phyloP scores from a whole-genome alignment of 92 coral and sea anemone genomes.

The Nematostella vectensis region DNA sequence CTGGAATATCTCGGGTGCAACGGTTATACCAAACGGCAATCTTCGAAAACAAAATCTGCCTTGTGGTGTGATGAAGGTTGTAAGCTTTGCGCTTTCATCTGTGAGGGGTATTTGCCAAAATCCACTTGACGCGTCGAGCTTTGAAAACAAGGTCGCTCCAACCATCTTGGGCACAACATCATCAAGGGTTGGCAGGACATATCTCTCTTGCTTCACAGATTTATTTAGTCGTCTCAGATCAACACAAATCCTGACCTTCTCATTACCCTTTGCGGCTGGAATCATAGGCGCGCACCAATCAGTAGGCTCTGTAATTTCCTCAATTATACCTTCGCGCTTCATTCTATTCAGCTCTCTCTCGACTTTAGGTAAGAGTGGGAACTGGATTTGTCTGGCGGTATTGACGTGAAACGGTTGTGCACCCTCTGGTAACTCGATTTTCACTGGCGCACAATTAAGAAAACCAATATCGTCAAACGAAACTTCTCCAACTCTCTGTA shows the following conservation, averaged over 20 bases:
- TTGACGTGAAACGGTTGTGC: constrained; percentile 16
- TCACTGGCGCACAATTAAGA: constrained; percentile 9
- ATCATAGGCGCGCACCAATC: constrained; percentile 39
- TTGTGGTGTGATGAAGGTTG: too few species aligned
- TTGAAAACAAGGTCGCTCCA: constrained; percentile 18
- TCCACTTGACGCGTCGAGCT: constrained; percentile 21
- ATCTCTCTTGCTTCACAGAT: constrained; percentile 20
- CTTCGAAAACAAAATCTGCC: constrained; percentile 15
- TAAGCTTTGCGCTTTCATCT: too few species aligned
- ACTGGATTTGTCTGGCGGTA: constrained; percentile 3
- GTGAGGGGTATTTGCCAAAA: too few species aligned
- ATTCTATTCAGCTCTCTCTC: constrained; percentile 24
- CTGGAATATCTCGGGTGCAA: constrained; percentile 9
- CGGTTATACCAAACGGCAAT: constrained; percentile 5
- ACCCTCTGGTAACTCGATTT: constrained; percentile 11
- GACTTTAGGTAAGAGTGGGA: constrained; percentile 4
- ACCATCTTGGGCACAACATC: constrained; percentile 10
- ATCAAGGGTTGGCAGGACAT: constrained; percentile 13
- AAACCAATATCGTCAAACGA: constrained; percentile 18
- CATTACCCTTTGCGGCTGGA: constrained; percentile 20
- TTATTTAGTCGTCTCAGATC: constrained; percentile 22
- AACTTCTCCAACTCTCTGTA: constrained; percentile 18
- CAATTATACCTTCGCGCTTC: constrained; percentile 27
- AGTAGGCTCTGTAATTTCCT: constrained; percentile 29
- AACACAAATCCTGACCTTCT: constrained; percentile 18